Evolutionary conservation across 2,888 invertebrate genomes (phyloP).

Genomic region (Vannuccia rotundouncinata): DNA sequence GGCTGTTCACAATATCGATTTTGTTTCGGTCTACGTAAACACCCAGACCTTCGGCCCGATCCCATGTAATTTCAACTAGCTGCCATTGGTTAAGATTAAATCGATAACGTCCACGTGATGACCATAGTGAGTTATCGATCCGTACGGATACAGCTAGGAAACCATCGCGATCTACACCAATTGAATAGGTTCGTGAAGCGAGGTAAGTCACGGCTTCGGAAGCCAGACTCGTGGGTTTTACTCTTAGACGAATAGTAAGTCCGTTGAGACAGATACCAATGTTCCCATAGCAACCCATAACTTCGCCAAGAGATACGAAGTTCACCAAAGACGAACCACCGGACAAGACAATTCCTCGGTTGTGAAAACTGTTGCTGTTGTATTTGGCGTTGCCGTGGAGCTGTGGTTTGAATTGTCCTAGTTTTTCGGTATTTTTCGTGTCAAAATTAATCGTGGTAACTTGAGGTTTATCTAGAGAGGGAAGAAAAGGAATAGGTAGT

Average conservation of each 20-base stretch:
- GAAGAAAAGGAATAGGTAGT: neutral
- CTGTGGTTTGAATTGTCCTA: neutral
- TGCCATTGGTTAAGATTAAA: neutral
- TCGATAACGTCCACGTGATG: neutral
- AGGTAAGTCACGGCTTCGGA: neutral
- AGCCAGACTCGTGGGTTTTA: neutral
- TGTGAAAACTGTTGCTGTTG: neutral
- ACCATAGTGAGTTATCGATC: neutral
- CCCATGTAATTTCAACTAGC: neutral
- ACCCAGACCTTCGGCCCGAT: neutral
- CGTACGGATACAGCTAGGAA: neutral
- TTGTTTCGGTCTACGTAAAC: constrained; percentile 1
- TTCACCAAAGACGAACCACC: neutral
- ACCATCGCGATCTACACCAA: neutral
- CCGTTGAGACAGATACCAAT: neutral
- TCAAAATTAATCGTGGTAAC: neutral
- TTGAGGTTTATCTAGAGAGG: neutral
- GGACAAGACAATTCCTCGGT: neutral
- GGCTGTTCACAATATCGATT: neutral
- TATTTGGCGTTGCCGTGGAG: neutral
- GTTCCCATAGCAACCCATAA: constrained; percentile 13
- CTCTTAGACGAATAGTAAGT: neutral
- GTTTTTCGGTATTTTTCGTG: neutral
- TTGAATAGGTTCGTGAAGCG: neutral
- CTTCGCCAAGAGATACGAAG: neutral